Base-by-base conservation (phyloP, 2,113 vertebrate species). In the Saguinus midas region DNA sequence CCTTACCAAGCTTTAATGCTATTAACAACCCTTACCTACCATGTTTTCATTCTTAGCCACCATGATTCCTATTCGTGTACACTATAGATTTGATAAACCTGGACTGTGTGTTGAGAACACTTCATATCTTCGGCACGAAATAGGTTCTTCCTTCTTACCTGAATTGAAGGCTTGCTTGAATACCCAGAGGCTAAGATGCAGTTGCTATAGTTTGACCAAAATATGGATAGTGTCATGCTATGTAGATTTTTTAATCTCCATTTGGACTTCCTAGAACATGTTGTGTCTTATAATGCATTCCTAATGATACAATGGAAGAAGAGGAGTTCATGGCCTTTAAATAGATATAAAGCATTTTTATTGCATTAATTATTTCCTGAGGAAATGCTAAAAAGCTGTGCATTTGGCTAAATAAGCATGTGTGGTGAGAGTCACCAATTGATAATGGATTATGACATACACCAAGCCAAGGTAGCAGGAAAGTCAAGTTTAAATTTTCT, bases 321-420 rank as follows among this genome's bases (percentile, higher is more conserved):
- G 61, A 68, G 17, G 73, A 86, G 55, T 90, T 92, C 29, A 25
- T 91, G 82, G 37, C 57, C 88, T 87, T 57, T 78, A 72, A 78
- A 78, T 88, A 78, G 72, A 68, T 79, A 96, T 93, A 50, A 93
- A 86, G 16, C 25, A 40, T 55, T 73, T 80, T 82, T 68, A 87
- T 55, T 91, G 9, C 37, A 45, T 72, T 93, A 91, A 80, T 83
- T 82, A 91, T 90, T 94, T 94, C 72, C 80, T 70, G 66, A 92
- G 70, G 35, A 95, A 96, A 82, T 94, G 20, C 48, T 89, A 48
- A 88, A 92, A 90, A 82, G 64, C 91, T 73, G 70, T 94, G 64
- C 73, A 88, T n/a, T 81, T 90, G 78, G 10, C 72, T 80, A 87
- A 95, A 70, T 91, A 95, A 94, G 82, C 50, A 27, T 79, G 21